Conservation (phyloP, 2,113 vertebrate genomes). For the Orcinus orca region DNA sequence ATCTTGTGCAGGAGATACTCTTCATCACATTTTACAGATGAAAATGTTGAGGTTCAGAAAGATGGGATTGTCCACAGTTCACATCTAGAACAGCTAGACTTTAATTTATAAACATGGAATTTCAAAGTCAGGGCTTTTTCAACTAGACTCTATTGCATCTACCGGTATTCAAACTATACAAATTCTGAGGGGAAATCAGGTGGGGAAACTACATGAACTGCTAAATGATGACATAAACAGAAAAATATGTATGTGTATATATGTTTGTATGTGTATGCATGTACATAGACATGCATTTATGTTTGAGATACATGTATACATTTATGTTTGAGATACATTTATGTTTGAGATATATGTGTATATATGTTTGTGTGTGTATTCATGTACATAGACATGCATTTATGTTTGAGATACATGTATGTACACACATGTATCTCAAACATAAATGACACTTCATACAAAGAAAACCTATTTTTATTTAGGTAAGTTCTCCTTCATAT, state of each 20-base stretch:
- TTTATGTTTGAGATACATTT: background rate
- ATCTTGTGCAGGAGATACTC: background rate
- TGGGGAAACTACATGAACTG: background rate
- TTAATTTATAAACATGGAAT: background rate
- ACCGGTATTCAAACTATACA: background rate
- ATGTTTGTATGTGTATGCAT: background rate
- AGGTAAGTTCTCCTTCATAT: background rate
- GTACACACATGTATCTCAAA: background rate
- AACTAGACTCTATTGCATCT: background rate
- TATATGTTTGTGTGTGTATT: background rate
- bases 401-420: background rate
- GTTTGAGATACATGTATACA: too few species aligned
- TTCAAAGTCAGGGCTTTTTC: background rate
- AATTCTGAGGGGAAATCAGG: background rate
- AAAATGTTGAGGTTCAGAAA: background rate
- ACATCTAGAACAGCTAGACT: background rate
- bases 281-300: background rate
- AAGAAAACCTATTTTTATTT: conserved; percentile 1
- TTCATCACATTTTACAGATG: background rate
- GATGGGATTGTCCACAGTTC: background rate
- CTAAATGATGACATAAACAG: background rate
- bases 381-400: background rate
- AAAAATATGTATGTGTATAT: background rate
- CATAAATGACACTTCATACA: background rate
- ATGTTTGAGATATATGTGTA: too few species aligned